These are phyloP conservation scores for Sebastes baramenuke DNA, from an alignment of 2,797 vertebrate genomes.

Conservation along the genomic window DNA sequence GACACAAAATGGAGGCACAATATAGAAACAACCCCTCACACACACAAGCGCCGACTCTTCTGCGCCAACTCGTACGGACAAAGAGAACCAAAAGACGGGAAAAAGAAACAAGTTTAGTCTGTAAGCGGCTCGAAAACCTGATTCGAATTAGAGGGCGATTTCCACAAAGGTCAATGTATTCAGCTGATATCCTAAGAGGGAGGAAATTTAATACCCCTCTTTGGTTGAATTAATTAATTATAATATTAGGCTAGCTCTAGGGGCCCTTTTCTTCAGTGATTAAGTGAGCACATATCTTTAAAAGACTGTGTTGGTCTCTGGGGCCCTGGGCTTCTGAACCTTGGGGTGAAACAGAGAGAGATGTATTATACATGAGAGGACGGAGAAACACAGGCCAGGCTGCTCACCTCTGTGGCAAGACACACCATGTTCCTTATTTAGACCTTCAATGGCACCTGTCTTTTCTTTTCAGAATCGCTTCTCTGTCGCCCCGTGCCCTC, in stretches of 20 bases:
- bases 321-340: conserved; percentile 85
- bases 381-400: conserved; percentile 68
- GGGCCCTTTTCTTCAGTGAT: conserved; percentile 98
- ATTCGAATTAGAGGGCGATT: conserved; percentile 98
- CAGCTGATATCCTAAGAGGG: conserved; percentile 98
- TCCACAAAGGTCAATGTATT: conserved; percentile 99
- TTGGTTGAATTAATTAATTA: conserved; percentile 99
- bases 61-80: conserved; percentile 23
- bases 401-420: conserved; percentile 57
- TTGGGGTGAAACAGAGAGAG: conserved; percentile 78
- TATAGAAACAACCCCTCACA: conserved; percentile 10
- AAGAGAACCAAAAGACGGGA: conserved; percentile 22
- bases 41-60: not conserved
- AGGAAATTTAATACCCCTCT: conserved; percentile 98
- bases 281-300: conserved; percentile 94
- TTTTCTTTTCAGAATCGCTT: conserved; percentile 34
- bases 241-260: conserved; percentile 98
- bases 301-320: conserved; percentile 84
- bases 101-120: conserved; percentile 90
- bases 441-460: conserved; percentile 58
- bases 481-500: conserved; percentile 11
- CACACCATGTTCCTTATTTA: conserved; percentile 58
- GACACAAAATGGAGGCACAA: conserved; percentile 37
- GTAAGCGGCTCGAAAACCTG: conserved; percentile 91
- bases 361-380: conserved; percentile 85